Percentiles rank a stretch among this genome's conserved stretches.
These are phyloP conservation scores for Grantiella picta DNA, from an alignment of 2,113 vertebrate genomes.

Conservation along the genomic window DNA sequence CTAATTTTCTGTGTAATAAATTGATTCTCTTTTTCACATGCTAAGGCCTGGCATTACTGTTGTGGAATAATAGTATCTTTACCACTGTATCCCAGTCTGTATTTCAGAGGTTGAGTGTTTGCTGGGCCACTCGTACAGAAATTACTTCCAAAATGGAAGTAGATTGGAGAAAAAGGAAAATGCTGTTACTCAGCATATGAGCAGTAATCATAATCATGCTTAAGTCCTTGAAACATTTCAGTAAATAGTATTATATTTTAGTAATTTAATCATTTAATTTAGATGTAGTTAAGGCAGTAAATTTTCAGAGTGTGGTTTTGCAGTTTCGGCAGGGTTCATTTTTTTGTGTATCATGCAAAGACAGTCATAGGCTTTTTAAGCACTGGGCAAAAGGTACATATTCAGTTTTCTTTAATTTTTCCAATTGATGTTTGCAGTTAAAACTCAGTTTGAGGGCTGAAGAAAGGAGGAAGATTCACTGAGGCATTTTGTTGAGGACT, in stretches of 20 bases:
- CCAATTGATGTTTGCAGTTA: not conserved
- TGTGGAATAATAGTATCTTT: not conserved
- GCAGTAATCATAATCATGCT: not conserved
- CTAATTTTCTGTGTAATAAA: not conserved
- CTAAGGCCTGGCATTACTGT: not conserved
- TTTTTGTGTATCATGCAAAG: not conserved
- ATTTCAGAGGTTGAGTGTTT: not conserved
- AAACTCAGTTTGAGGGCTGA: accelerated
- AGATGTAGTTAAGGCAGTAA: not conserved
- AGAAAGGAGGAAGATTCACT: not conserved
- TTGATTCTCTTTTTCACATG: not conserved
- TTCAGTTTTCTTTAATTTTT: not conserved
- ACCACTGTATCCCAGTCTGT: not conserved
- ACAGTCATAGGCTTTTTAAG: not conserved
- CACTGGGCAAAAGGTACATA: not conserved
- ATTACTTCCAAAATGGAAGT: not conserved
- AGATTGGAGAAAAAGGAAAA: not conserved
- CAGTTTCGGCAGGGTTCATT: not conserved
- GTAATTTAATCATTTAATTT: not conserved
- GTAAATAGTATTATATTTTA: not conserved
- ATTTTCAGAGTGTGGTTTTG: not conserved
- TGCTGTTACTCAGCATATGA: not conserved
- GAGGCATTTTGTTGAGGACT: not conserved
- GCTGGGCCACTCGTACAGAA: not conserved
- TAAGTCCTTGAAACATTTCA: not conserved